Percentiles rank a stretch among this genome's conserved stretches.
These are phyloP conservation scores for Aptenodytes patagonicus DNA, from an alignment of 2,113 vertebrate genomes.

Conservation along the genomic window DNA sequence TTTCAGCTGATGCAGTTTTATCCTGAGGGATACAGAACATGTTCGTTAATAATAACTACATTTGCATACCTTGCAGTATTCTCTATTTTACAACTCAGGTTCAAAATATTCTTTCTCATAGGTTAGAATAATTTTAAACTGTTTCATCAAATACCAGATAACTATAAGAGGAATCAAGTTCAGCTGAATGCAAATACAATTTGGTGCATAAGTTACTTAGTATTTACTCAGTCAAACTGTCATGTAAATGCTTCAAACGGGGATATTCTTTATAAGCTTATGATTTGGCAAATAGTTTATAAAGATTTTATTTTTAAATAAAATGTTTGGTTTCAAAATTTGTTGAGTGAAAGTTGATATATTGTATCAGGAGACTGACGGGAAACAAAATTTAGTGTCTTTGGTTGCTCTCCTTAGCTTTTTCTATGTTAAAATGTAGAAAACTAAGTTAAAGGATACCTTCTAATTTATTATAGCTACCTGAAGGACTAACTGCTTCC, in stretches of 20 bases:
- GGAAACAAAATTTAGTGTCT: neutral
- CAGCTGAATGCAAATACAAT: neutral
- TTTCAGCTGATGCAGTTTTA: neutral
- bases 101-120: neutral
- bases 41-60: neutral
- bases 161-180: neutral
- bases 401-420: neutral
- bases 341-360: neutral
- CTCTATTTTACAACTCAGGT: neutral
- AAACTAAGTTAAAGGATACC: neutral
- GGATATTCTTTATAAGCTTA: neutral
- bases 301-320: neutral
- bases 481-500: neutral
- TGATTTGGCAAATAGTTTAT: neutral
- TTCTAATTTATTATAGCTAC: neutral
- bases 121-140: neutral
- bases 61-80: neutral
- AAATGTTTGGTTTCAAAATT: neutral
- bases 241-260: neutral
- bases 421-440: neutral
- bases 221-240: neutral
- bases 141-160: neutral
- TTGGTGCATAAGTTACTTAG: neutral
- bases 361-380: neutral
- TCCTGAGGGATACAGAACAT: neutral